Conservation (phyloP, 92 coral and sea anemone species). For the Porites evermanni region DNA sequence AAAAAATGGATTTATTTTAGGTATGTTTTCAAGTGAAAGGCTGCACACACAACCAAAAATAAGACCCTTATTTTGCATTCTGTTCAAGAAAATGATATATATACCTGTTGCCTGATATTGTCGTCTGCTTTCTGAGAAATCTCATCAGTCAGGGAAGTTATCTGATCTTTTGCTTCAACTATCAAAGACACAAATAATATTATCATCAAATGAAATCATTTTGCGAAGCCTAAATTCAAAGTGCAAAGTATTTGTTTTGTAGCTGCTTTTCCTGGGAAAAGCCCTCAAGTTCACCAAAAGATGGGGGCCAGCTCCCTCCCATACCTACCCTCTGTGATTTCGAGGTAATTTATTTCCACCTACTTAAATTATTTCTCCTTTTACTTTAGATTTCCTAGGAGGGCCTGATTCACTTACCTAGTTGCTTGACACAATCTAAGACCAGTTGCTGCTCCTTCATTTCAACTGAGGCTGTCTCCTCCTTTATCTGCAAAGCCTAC, state of each 20-base stretch:
- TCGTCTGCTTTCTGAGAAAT: slow-evolving; percentile 92
- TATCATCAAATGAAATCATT: neutral
- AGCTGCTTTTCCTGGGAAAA: too few relatives aligned
- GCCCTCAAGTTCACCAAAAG: too few relatives aligned
- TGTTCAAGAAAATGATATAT: neutral
- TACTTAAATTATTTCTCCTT: too few relatives aligned
- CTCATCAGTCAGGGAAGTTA: slow-evolving; percentile 78
- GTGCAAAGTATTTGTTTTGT: too few relatives aligned
- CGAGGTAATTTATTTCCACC: too few relatives aligned
- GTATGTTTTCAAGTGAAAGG: neutral
- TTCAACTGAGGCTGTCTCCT: slow-evolving; percentile 87
- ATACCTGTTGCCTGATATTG: slow-evolving; percentile 96
- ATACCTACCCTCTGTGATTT: too few relatives aligned
- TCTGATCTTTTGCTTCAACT: slow-evolving; percentile 86
- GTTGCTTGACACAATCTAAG: slow-evolving; percentile 89
- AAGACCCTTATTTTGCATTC: too few relatives aligned
- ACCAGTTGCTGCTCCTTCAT: slow-evolving; percentile 94
- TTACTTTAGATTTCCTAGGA: too few relatives aligned
- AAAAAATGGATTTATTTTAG: too few relatives aligned
- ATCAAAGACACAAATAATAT: neutral
- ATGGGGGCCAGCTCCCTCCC: too few relatives aligned
- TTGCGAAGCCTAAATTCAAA: too few relatives aligned
- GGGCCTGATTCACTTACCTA: slow-evolving; percentile 58
- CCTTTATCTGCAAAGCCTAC: slow-evolving; percentile 89
- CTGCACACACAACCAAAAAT: neutral